Base-by-base conservation (phyloP, 2,888 invertebrate genomes). In the Oscheius sp. region DNA sequence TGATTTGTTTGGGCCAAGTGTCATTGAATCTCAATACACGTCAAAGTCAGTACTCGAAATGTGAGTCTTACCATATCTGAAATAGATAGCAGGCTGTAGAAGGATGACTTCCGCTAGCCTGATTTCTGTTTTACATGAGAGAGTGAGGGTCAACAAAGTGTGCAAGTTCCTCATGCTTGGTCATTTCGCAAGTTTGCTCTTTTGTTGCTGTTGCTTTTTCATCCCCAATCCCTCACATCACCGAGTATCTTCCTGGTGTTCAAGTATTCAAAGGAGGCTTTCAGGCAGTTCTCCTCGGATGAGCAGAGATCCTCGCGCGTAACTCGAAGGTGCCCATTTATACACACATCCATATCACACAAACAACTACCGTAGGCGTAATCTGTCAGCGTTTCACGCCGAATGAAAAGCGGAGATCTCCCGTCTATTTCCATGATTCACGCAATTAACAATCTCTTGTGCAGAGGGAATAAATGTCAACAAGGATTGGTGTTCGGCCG, bases 371-470 rank as follows among this genome's bases (percentile, higher is more conserved):
- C 32, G 60, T 60, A 60, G 60, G 60, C 60, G 60, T 60, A 33
- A 33, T 7, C 33, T 57, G n/a, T 33, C 57, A 57, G 29, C 33
- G 10, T 57, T 57, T 29, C 10, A 21, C 10, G 32, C 57, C 58
- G 33, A 33, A 32, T 53, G 29, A 21, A 60, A 60, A 60, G 35
- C 60, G 37, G 10, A 60, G 60, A 60, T 60, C 60, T 35, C 11
- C 37, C 37, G 11, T 2, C 3, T 32, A 58, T 11, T 57, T 29
- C 29, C n/a, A 35, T 4, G 35, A 35, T 33, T 11, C 37, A 35
- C 11, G 32, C n/a, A 60, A 60, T 60, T 60, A 60, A 37, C 37
- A 33, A 60, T 60, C 60, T 60, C 60, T 60, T 60, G 60, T 57
- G 11, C 3, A 58, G 60, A 33, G 60, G 7, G 60, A 60, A 42